Evolutionary conservation across 2,797 vertebrate species (phyloP).

Genomic region (Amblyopsis hoosieri): DNA sequence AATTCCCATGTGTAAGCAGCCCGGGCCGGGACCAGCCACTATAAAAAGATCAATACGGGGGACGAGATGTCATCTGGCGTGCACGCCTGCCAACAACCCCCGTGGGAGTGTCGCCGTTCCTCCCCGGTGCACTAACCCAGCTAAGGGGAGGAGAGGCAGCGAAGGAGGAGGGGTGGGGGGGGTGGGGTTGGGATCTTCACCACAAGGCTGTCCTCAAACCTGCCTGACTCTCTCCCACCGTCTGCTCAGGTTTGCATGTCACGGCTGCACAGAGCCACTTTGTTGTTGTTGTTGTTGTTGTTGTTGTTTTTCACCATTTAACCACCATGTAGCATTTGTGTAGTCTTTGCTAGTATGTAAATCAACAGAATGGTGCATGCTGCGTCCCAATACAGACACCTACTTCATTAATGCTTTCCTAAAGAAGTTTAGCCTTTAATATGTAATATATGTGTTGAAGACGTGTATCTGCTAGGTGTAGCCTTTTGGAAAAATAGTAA

Average conservation of each 20-base stretch:
- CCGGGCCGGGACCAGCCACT: conserved; percentile 51
- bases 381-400: conserved; percentile 24
- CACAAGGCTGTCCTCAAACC: conserved; percentile 63
- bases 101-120: conserved; percentile 60
- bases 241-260: conserved; percentile 70
- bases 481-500: conserved; percentile 18
- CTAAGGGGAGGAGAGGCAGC: conserved; percentile 47
- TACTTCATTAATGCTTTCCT: too few species aligned
- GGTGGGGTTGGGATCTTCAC: conserved; percentile 18
- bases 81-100: conserved; percentile 75
- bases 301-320: not conserved
- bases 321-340: conserved; percentile 56
- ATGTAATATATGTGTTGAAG: conserved; percentile 23
- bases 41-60: conserved; percentile 76
- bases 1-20: conserved; percentile 61
- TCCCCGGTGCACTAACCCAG: conserved; percentile 61
- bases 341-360: conserved; percentile 42
- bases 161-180: not conserved
- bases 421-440: too few species aligned
- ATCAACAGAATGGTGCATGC: conserved; percentile 37
- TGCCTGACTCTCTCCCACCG: conserved; percentile 66
- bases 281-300: conserved; percentile 35
- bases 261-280: conserved; percentile 44
- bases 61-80: conserved; percentile 81
- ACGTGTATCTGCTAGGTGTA: conserved; percentile 12